Evolutionary conservation across 2,113 vertebrate species (phyloP).

Genomic region (Coturnix japonica): DNA sequence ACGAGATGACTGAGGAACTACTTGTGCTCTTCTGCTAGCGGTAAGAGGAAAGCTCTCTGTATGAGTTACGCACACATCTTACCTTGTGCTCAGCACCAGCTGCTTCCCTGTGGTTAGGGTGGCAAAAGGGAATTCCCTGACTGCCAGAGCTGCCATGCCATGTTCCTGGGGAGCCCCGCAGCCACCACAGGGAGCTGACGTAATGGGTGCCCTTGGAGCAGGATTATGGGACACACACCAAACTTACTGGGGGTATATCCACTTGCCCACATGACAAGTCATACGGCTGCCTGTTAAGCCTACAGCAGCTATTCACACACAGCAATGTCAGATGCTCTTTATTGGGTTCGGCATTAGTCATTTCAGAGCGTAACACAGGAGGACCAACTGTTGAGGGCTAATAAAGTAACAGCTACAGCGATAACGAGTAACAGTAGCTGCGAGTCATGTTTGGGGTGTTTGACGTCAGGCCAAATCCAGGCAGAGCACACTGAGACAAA

Average conservation of each 20-base stretch:
- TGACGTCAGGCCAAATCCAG: not conserved
- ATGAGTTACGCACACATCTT: not conserved
- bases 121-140: not conserved
- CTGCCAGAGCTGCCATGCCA: not conserved
- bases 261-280: slow-evolving; percentile 43
- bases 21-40: not conserved
- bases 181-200: not conserved
- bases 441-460: not conserved
- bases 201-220: slow-evolving; percentile 27
- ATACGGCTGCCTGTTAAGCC: slow-evolving; percentile 56
- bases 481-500: not conserved
- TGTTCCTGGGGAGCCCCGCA: not conserved
- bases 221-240: slow-evolving; percentile 14
- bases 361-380: slow-evolving; percentile 2
- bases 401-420: not conserved
- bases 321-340: slow-evolving; percentile 29
- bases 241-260: slow-evolving; percentile 4
- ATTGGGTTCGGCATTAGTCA: slow-evolving; percentile 34
- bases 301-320: slow-evolving; percentile 45
- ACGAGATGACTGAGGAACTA: not conserved
- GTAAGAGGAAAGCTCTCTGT: not conserved
- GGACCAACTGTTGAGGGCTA: not conserved
- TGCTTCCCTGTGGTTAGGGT: not conserved
- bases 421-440: not conserved
- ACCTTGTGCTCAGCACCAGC: not conserved